phyloP scores from a whole-genome alignment of 2,113 vertebrate genomes.

The Saimiri boliviensis region DNA sequence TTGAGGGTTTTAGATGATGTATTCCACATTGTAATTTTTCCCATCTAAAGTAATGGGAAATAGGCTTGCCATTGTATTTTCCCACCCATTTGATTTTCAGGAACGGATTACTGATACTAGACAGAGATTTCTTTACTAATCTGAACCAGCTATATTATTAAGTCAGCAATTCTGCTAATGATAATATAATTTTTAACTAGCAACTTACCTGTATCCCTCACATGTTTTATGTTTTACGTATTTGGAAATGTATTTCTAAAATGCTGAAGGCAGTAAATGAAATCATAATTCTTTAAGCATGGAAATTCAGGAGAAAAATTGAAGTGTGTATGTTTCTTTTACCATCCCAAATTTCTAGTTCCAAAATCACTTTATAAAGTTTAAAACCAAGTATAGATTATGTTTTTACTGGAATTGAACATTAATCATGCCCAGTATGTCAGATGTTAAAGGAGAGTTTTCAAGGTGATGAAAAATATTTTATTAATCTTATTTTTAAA shows the following conservation, averaged over 20 bases:
- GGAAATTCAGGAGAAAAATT: constrained; percentile 7
- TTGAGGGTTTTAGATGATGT: neutral
- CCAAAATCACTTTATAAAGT: constrained; percentile 41
- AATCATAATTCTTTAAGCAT: constrained; percentile 4
- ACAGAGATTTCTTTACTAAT: neutral
- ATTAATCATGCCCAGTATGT: neutral
- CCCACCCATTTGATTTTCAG: neutral
- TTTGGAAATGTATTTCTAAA: constrained; percentile 41
- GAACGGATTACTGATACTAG: neutral
- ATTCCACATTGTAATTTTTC: neutral
- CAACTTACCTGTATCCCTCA: neutral
- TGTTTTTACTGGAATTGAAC: constrained; percentile 27
- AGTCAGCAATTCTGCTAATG: neutral
- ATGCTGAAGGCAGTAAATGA: neutral
- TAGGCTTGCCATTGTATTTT: neutral
- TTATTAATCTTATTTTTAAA: constrained; percentile 18
- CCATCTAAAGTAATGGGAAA: neutral
- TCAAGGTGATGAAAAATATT: constrained; percentile 7
- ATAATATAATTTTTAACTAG: constrained; percentile 2
- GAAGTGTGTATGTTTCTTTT: neutral
- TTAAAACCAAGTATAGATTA: constrained; percentile 18
- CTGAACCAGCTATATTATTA: neutral
- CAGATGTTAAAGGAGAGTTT: constrained; percentile 2
- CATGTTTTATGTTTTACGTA: neutral
- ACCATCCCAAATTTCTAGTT: neutral